Evolutionary conservation across 2,113 vertebrate species (phyloP).

Genomic region (Romanogobio albipinnatus): DNA sequence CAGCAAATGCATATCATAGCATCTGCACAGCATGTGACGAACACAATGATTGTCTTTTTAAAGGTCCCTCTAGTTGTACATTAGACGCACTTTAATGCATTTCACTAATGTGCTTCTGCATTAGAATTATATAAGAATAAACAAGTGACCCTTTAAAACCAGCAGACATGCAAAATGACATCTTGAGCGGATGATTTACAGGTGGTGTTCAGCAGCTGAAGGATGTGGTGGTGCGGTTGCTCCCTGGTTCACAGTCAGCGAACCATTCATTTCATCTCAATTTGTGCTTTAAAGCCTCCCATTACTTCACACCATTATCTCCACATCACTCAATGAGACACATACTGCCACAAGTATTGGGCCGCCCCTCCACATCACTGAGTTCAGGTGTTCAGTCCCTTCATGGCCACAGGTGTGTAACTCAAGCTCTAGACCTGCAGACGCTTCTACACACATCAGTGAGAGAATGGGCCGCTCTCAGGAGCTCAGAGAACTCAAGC

Average conservation of each 20-base stretch:
- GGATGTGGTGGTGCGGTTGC: conserved; percentile 7
- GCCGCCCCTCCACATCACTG: no score
- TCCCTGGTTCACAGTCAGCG: not conserved
- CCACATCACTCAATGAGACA: not conserved
- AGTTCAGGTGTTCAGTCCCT: no score
- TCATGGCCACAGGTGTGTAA: no score
- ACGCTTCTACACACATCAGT: no score
- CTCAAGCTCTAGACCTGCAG: no score
- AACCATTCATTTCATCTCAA: conserved; percentile 25
- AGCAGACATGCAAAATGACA: not conserved
- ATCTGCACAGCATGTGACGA: not conserved
- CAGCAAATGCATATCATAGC: not conserved
- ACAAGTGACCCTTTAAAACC: conserved; percentile 1
- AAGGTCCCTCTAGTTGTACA: not conserved
- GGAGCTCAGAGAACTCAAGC: no score
- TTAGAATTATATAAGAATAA: conserved; percentile 5
- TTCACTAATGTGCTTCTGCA: conserved; percentile 14
- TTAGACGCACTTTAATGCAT: conserved; percentile 20
- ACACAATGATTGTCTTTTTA: not conserved
- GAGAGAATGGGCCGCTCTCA: no score
- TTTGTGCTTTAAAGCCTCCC: not conserved
- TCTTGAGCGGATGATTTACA: not conserved
- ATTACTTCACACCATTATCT: conserved; percentile 18
- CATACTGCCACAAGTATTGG: no score
- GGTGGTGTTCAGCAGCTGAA: not conserved